Percentiles rank a stretch among this genome's conserved stretches.
These are phyloP conservation scores for Aurelia coerulea DNA, from an alignment of 30 jellyfish, hydroid and myxozoan genomes.

Conservation along the genomic window DNA sequence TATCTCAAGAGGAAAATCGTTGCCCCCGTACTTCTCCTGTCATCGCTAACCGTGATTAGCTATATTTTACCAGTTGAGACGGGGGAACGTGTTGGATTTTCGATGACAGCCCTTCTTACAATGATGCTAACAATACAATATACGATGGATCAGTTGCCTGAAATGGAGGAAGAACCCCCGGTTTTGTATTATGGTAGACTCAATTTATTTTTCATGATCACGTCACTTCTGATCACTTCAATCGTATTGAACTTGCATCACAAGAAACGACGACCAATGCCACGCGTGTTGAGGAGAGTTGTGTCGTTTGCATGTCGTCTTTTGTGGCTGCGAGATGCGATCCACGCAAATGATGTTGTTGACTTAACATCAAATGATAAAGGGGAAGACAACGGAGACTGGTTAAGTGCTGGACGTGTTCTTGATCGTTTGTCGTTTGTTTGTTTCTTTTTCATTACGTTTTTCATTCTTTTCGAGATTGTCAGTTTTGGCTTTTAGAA, in stretches of 20 bases:
- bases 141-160: conserved; percentile 33
- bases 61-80: conserved; percentile 38
- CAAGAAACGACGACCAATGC: conserved; percentile 32
- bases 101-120: conserved; percentile 40
- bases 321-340: neutral
- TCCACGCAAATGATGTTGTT: neutral
- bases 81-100: conserved; percentile 45
- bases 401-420: conserved; percentile 1
- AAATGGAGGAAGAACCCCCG: conserved; percentile 24
- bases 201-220: conserved; percentile 4
- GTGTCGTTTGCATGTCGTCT: conserved; percentile 15
- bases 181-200: conserved; percentile 13
- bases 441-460: neutral
- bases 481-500: too few relatives aligned
- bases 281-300: neutral
- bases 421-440: conserved; percentile 11
- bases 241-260: conserved; percentile 10
- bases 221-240: conserved; percentile 27
- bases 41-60: neutral
- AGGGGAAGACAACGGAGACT: neutral
- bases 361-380: neutral
- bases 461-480: too few relatives aligned
- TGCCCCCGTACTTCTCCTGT: conserved; percentile 11
- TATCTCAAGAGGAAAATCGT: conserved; percentile 14
- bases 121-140: conserved; percentile 42